Percentiles rank a stretch among this genome's conserved stretches.
phyloP scores from a whole-genome alignment of 2,888 invertebrate genomes.

The Phyllotreta striolata region DNA sequence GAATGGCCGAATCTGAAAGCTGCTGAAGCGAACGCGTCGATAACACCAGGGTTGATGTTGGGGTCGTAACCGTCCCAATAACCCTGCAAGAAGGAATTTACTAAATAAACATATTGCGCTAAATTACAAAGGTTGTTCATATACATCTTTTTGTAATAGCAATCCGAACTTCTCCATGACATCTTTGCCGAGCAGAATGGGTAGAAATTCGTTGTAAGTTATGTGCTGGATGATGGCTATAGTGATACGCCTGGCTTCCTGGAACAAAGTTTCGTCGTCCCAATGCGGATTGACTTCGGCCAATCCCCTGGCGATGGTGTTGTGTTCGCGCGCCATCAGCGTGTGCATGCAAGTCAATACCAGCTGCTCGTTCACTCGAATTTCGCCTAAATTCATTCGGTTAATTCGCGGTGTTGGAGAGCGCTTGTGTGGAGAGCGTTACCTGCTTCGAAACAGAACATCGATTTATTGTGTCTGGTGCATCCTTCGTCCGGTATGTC shows the following conservation, averaged over 20 bases:
- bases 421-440: constrained; percentile 8
- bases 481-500: constrained; percentile 94
- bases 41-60: constrained; percentile 85
- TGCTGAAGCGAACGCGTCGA: constrained; percentile 90
- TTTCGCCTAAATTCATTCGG: constrained; percentile 71
- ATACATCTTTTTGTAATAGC: constrained; percentile 79
- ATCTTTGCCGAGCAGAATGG: constrained; percentile 87
- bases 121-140: constrained; percentile 32
- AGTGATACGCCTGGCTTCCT: constrained; percentile 84
- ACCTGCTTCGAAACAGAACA: constrained; percentile 93
- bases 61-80: constrained; percentile 86
- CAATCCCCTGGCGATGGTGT: constrained; percentile 79
- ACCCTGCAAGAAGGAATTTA: constrained; percentile 63
- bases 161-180: constrained; percentile 92
- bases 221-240: constrained; percentile 90
- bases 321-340: constrained; percentile 89
- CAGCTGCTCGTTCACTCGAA: constrained; percentile 90
- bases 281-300: constrained; percentile 87
- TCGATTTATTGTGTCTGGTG: constrained; percentile 85
- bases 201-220: constrained; percentile 89
- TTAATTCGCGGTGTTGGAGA: background rate
- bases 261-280: constrained; percentile 92
- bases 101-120: background rate
- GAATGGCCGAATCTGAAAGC: constrained; percentile 94
- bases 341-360: constrained; percentile 92